Percentiles rank a stretch among this genome's conserved stretches.
phyloP scores from a whole-genome alignment of 2,113 vertebrate genomes.

The Vidua macroura region DNA sequence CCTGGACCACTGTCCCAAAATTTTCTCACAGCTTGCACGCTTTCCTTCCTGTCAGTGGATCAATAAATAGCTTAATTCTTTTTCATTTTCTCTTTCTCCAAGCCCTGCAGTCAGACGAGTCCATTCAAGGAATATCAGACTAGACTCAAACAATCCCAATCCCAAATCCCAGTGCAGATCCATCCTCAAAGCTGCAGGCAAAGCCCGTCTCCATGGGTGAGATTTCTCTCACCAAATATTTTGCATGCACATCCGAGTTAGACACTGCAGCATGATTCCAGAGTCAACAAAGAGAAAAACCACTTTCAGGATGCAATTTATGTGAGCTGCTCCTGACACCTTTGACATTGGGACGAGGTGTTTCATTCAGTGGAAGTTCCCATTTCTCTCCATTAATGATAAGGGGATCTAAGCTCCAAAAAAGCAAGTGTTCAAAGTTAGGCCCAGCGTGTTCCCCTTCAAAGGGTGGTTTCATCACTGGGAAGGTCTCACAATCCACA shows the following conservation, averaged over 20 bases:
- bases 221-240: neutral
- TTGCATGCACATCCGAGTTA: neutral
- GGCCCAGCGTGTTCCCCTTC: neutral
- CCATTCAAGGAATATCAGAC: neutral
- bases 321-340: neutral
- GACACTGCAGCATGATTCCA: neutral
- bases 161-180: neutral
- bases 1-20: neutral
- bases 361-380: neutral
- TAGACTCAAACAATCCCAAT: neutral
- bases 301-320: neutral
- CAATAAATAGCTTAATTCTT: neutral
- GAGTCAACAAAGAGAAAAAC: neutral
- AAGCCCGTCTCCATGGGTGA: neutral
- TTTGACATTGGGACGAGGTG: neutral
- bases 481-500: neutral
- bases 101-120: neutral
- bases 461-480: neutral
- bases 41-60: neutral
- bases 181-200: neutral
- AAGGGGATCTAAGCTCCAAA: neutral
- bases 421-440: neutral
- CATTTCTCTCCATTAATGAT: neutral
- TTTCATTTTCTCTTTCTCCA: neutral
- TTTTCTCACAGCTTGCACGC: neutral